These are phyloP conservation scores for Euschistus heros DNA, from an alignment of 1,140 invertebrate genomes.

Conservation along the genomic window DNA sequence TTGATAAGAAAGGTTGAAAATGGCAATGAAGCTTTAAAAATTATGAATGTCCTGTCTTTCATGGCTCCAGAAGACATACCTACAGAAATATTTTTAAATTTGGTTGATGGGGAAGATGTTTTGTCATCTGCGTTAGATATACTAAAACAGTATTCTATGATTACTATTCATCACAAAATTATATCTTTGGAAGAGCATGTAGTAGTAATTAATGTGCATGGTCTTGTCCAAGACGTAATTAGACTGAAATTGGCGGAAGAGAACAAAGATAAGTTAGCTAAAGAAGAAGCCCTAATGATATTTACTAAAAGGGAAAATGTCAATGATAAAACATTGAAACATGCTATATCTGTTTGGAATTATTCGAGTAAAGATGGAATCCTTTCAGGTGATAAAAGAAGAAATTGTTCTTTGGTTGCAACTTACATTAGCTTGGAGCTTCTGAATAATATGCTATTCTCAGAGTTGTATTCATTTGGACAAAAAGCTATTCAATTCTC, in stretches of 20 bases:
- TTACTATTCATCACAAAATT: neutral
- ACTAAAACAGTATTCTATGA: neutral
- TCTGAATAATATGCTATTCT: too few relatives aligned
- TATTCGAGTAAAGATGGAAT: too few relatives aligned
- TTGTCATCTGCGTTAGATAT: neutral
- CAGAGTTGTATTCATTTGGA: too few relatives aligned
- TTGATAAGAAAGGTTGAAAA: neutral
- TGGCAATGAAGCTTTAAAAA: neutral
- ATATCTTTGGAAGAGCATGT: neutral
- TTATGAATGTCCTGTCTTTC: neutral
- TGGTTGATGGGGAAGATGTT: neutral
- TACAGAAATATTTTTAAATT: neutral
- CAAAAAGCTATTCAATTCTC: too few relatives aligned
- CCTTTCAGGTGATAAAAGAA: too few relatives aligned
- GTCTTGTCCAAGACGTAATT: neutral
- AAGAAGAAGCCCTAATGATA: too few relatives aligned
- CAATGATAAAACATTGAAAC: too few relatives aligned
- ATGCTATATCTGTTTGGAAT: too few relatives aligned
- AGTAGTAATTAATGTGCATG: neutral
- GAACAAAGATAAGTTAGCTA: too few relatives aligned
- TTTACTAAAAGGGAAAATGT: too few relatives aligned
- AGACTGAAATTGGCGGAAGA: neutral
- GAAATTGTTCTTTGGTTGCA: too few relatives aligned
- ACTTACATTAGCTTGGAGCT: too few relatives aligned
- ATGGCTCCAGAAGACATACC: neutral